Base-by-base conservation (phyloP, 2,797 vertebrate genomes). In the Crenuchus spilurus region DNA sequence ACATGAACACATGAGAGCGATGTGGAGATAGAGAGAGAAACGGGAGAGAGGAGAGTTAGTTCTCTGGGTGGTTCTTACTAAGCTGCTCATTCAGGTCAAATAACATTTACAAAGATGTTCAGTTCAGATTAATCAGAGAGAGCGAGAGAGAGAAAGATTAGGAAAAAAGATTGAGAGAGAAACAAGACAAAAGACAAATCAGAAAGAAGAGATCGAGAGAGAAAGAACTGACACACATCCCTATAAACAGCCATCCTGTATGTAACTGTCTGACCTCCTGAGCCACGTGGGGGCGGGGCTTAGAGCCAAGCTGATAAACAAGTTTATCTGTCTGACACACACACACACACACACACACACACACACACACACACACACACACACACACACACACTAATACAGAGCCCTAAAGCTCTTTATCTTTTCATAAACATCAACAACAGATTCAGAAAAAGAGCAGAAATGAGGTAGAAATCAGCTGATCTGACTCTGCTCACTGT, bases 71-170 rank as follows among this genome's bases (percentile, higher is more conserved):
- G 0, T 37, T 71, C 20, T 69, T 77, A 68, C 75, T 89, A 87
- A 89, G 85, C 84, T 81, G 81, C 76, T 87, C 86, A 80, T 81
- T 82, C 73, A 18, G 84, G 83, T 87, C 86, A 89, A 87, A 88
- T 71, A 75, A 51, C 82, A 89, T 72, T 85, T 81, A 42, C 64
- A 88, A 86, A 82, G 75, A 89, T 79, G 78, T 26, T 64, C 44
- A 82, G 78, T 26, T 64, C 44, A 82, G 84, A 90, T 89, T 88
- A 61, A 16, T 16, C 13, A 63, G 42, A 44, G 16, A 41, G 37
- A 41, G 37, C 9, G 11, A 41, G 37, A 68, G 31, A 30, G n/a
- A 72, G 30, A 18, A 35, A 30, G n/a, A n/a, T n/a, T n/a, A n/a
- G n/a, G n/a, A n/a, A n/a, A n/a, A n/a, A n/a, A n/a, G n/a, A n/a